Evolutionary conservation across 2,113 vertebrate species (phyloP).

Genomic region (Chaenogobius annularis): DNA sequence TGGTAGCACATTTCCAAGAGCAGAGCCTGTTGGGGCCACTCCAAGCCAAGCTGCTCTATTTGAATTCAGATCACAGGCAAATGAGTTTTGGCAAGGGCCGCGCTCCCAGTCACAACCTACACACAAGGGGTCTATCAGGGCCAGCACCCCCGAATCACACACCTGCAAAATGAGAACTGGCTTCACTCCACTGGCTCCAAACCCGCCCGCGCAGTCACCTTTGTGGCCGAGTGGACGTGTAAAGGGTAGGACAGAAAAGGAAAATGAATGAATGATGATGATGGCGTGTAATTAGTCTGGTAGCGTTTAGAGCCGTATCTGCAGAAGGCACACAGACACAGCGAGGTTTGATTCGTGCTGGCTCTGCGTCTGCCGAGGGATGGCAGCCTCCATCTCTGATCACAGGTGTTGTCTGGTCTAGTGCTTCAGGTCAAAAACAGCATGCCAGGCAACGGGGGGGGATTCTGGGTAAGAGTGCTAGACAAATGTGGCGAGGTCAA

Average conservation of each 20-base stretch:
- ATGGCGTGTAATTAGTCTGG: constrained; percentile 23
- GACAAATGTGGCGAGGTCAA: not conserved
- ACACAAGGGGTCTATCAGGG: constrained; percentile 45
- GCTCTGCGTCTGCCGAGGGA: constrained; percentile 60
- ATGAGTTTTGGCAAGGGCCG: constrained; percentile 43
- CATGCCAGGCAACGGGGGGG: constrained; percentile 26
- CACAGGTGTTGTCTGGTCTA: constrained; percentile 57
- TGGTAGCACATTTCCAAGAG: constrained; percentile 8
- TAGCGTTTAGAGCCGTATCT: constrained; percentile 12
- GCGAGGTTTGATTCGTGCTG: constrained; percentile 46
- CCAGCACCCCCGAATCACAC: constrained; percentile 25
- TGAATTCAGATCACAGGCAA: constrained; percentile 60
- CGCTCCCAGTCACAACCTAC: constrained; percentile 42
- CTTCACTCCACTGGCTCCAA: constrained; percentile 8
- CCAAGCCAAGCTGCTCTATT: constrained; percentile 36
- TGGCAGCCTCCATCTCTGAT: constrained; percentile 53
- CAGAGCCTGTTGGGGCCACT: constrained; percentile 27
- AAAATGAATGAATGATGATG: constrained; percentile 8
- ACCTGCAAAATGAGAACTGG: constrained; percentile 26
- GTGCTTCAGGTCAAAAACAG: constrained; percentile 50
- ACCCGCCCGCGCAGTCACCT: not conserved
- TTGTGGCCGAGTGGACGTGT: constrained; percentile 6
- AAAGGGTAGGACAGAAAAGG: constrained; percentile 1
- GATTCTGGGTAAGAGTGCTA: not conserved
- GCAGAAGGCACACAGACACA: constrained; percentile 17